A percentile compares a stretch with the other conserved stretches of the same genome.
These are phyloP conservation scores for Sitta europaea DNA, from an alignment of 2,113 vertebrate species.

Conservation along the genomic window DNA sequence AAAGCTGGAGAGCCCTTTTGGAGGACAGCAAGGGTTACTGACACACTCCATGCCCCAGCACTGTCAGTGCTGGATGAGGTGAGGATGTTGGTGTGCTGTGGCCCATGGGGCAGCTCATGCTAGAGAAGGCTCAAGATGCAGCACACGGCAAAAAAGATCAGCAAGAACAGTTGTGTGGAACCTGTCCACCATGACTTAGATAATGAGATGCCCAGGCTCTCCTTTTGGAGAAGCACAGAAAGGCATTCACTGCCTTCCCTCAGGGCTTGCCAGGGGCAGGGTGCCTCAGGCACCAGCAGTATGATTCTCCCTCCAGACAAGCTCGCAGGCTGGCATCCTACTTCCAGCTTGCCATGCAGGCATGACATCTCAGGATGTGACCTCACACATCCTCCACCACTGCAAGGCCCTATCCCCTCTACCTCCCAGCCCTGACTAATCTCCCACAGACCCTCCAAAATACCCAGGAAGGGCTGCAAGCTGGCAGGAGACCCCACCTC, in stretches of 20 bases:
- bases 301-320: rapidly evolving
- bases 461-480: background rate
- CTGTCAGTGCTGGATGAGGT: rapidly evolving
- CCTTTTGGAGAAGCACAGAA: background rate
- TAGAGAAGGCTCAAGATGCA: background rate
- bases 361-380: rapidly evolving
- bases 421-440: background rate
- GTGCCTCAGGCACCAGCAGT: background rate
- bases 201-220: background rate
- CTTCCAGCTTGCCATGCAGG: background rate
- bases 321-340: rapidly evolving
- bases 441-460: background rate
- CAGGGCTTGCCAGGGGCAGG: background rate
- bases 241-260: background rate
- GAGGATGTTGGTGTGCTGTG: background rate
- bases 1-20: background rate
- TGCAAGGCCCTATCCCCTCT: background rate
- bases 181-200: rapidly evolving
- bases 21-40: background rate
- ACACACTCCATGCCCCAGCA: background rate
- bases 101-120: background rate
- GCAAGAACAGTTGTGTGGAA: background rate
- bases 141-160: rapidly evolving
- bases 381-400: background rate
- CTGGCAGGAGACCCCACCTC: background rate